Base-by-base conservation (phyloP, 2,888 invertebrate genomes). In the Napeogenes inachia region DNA sequence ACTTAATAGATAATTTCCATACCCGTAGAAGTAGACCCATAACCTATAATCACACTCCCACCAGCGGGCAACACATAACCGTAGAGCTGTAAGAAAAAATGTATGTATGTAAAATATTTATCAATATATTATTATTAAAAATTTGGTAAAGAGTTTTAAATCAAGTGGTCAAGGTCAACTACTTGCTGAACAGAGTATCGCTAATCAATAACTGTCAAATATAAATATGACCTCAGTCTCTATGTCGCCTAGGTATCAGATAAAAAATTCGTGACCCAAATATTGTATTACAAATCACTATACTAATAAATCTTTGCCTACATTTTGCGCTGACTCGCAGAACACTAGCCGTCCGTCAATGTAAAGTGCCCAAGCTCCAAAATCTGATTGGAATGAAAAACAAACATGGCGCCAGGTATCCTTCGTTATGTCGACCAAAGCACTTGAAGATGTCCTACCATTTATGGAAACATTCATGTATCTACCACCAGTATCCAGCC, bases 1-100 rank as follows among this genome's bases (percentile, higher is more conserved):
- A n/a, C 32, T 59, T 12, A 30, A 46, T 38, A 59, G 56, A 45
- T 58, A 21, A 8, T 21, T 61, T 42, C 38, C 38, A 90, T 92
- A 87, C 94, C 93, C 71, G 91, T 92, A 72, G 92, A 92, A n/a
- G 93, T 92, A 69, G 92, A 93, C 70, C 94, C 94, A 77, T 94
- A 94, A 30, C 94, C 94, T n/a, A 94, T 83, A 8, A 94, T 93
- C 5, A 94, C 79, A 71, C 94, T 94, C 8, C 94, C 94, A 4
- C 91, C 91, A 33, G 87, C 87, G 5, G 93, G 92, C 62, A 94
- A 84, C 56, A 89, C 80, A 58, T 88, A 84, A 2, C 91, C 92
- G 53, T 80, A 74, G 55, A 93, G 81, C 94, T 94, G 85, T 59
- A 91, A 92, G 64, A 72, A 60, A 56, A 55, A 57, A 38, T 55